Base-by-base conservation (phyloP, 2,113 vertebrate genomes). In the Microcebus murinus region DNA sequence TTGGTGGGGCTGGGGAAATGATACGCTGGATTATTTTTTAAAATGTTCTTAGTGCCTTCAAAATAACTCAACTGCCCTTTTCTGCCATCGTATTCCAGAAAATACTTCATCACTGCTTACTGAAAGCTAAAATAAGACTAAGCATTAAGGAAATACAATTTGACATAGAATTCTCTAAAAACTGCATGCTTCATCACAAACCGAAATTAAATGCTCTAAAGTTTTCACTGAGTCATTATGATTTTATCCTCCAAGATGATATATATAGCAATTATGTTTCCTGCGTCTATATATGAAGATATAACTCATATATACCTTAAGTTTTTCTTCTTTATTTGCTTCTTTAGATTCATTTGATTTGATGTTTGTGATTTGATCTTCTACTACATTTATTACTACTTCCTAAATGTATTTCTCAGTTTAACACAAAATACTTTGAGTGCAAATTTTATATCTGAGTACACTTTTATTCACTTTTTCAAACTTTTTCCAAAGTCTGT, bases 261-360 rank as follows among this genome's bases (percentile, higher is more conserved):
- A 20, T 8, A 36, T 0, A 39, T 42, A 42, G 10, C 15, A 34
- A 13, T 36, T n/a, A 67, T 15, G 1, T 61, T 42, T 77, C 15
- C 3, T 65, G 7, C 39, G 7, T 18, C 34, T 21, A 42, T 25
- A 73, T 42, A 71, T 23, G 4, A 13, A 42, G 39, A 27, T 27
- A 73, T 71, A 29, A 71, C 12, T 39, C 8, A 67, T 45, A 61
- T 18, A 18, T 27, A 20, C 27, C 3, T 31, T 6, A 0, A 31
- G 20, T 21, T 87, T 90, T 63, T n/a, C 13, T 76, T 74, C 77
- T 63, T n/a, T 23, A 87, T 12, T 3, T 39, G 14, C 20, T 73
- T 6, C 1, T 85, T 96, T 79, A 67, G 17, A 42, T 34, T 95
- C 27, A 8, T 84, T 86, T 92, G 27, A 70, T 50, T 77, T 67